Evolutionary conservation across 2,888 invertebrate genomes (phyloP), one percentile per base, ranked within the genome.

Genomic region (Lathronympha strigana): DNA sequence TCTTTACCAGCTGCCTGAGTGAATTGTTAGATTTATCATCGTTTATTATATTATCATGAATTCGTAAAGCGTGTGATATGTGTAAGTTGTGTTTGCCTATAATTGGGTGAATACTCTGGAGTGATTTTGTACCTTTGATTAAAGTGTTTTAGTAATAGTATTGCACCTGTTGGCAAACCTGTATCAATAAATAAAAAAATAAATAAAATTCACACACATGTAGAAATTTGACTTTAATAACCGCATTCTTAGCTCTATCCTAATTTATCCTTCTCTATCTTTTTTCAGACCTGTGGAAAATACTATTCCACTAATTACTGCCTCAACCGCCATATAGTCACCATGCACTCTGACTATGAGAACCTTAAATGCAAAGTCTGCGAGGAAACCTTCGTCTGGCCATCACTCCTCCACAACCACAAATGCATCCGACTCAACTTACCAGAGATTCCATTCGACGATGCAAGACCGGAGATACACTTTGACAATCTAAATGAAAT

Each of bases 381-480:
- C 9, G 89, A 88, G 40, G 90, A 89, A 61, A 81, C 75, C 0
- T 91, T 91, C 28, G 81, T 81, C 0, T 90, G 88, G 87, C 87
- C 86, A 0, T 86, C 87, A 0, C 68, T 88, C 0, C 78, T 90
- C 0, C 58, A 71, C 17, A 72, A 76, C 0, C 90, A 91, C 64
- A 84, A 80, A 1, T 91, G 90, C 63, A 83, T 88, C 1, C 76
- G 88, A 0, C 55, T 81, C 0, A 76, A 77, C 19, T 69, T 77
- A 1, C 83, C 83, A 0, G 88, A 89, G 61, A 81, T 84, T 79
- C 82, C 84, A 0, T 88, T 87, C 2, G 78, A 84, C 1, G 88
- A 88, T 36, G 83, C 85, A 0, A 67, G 84, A 57, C 84, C 87
- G 0, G 88, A 89, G 50, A 83, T 87, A 1, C 79, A 83, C 28